Conservation (phyloP, 2,888 invertebrate genomes). For the Yponomeuta plumbellus region DNA sequence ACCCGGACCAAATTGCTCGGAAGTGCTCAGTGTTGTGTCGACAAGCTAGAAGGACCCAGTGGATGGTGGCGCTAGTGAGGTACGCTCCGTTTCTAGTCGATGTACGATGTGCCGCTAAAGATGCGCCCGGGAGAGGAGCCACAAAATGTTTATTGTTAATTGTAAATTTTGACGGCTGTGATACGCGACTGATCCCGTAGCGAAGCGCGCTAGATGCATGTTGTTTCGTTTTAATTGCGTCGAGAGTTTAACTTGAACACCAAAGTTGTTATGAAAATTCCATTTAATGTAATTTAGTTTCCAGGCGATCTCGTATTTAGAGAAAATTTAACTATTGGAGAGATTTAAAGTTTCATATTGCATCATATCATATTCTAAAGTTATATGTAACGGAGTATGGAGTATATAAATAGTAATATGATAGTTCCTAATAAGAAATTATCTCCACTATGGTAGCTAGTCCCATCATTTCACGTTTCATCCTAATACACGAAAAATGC, state of each 20-base stretch:
- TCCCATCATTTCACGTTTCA: conserved; percentile 12
- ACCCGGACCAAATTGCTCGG: neutral
- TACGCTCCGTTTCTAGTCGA: conserved; percentile 25
- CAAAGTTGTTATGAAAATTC: neutral
- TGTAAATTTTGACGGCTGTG: conserved; percentile 39
- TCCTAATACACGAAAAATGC: conserved; percentile 2
- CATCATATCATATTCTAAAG: conserved; percentile 4
- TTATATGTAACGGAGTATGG: neutral
- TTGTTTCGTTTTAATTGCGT: conserved; percentile 5
- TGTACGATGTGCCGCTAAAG: neutral
- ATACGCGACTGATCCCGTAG: conserved; percentile 38
- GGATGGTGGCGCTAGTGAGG: neutral
- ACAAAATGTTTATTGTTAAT: conserved; percentile 25
- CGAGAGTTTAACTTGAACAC: neutral
- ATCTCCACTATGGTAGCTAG: conserved; percentile 13
- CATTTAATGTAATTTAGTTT: neutral
- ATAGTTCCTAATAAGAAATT: conserved; percentile 9
- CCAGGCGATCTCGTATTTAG: neutral
- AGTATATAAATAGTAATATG: neutral
- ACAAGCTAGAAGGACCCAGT: neutral
- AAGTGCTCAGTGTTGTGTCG: conserved; percentile 15
- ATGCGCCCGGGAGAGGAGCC: conserved; percentile 23
- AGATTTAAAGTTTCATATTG: neutral
- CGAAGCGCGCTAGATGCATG: conserved; percentile 8
- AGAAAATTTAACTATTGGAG: neutral